Percentiles rank a stretch among this genome's conserved stretches.
Conservation (phyloP, 2,888 invertebrate species). For the Neria commutata region DNA sequence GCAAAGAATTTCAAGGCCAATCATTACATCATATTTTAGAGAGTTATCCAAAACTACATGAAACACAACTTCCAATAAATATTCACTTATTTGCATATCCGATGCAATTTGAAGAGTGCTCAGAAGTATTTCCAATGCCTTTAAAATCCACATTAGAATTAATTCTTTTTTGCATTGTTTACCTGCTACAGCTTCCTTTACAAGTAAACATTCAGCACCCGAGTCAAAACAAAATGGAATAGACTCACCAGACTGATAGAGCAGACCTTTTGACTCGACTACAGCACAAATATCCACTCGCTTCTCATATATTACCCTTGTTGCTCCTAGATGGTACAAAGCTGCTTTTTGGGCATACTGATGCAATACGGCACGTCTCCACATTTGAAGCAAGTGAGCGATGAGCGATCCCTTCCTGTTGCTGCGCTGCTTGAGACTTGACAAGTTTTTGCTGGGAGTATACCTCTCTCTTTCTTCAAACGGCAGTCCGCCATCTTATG, state of each 20-base stretch:
- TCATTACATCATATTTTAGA: background rate
- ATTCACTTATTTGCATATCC: background rate
- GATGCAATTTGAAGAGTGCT: background rate
- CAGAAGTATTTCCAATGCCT: background rate
- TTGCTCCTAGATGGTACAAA: background rate
- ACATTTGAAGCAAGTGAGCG: background rate
- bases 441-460: background rate
- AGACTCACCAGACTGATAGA: slow-evolving; percentile 8
- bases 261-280: slow-evolving; percentile 5
- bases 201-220: background rate
- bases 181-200: background rate
- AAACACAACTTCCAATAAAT: background rate
- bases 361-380: background rate
- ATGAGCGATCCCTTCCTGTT: background rate
- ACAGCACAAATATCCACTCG: slow-evolving; percentile 11
- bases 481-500: background rate
- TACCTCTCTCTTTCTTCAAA: background rate
- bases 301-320: slow-evolving; percentile 6
- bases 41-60: background rate
- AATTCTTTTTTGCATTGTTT: background rate
- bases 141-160: background rate
- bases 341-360: background rate
- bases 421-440: background rate
- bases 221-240: slow-evolving; percentile 7
- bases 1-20: background rate